These are phyloP conservation scores for Odontophorus gujanensis DNA, from an alignment of 2,113 vertebrate genomes.

Conservation along the genomic window DNA sequence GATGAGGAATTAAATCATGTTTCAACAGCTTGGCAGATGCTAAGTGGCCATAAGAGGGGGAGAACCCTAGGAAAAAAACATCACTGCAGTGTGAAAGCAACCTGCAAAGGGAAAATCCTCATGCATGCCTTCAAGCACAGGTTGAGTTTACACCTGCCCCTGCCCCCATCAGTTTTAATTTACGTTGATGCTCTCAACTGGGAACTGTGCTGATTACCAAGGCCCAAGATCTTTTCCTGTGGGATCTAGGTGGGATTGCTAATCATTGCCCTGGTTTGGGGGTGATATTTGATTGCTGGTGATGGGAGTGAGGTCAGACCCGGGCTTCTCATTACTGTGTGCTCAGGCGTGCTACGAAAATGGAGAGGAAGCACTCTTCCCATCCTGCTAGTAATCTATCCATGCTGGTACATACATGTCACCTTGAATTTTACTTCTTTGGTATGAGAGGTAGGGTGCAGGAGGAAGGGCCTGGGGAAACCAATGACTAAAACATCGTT, in stretches of 20 bases:
- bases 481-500: neutral
- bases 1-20: constrained; percentile 34
- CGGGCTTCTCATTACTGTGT: neutral
- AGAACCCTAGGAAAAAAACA: neutral
- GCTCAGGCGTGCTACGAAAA: neutral
- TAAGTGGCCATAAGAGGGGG: neutral
- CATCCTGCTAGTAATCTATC: neutral
- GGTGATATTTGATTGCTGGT: neutral
- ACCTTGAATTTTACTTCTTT: accelerated
- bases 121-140: accelerated
- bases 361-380: neutral
- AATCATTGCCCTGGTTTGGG: neutral
- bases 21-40: constrained; percentile 25
- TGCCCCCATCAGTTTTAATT: neutral
- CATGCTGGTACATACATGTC: neutral
- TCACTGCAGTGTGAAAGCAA: neutral
- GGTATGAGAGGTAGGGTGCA: neutral
- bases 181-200: neutral
- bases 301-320: neutral
- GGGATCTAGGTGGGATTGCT: neutral
- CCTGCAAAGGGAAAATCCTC: neutral
- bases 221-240: neutral
- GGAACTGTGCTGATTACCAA: accelerated
- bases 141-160: neutral
- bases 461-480: neutral